Conservation (phyloP, 2,888 invertebrate species). For the Chrysolina haemoptera region DNA sequence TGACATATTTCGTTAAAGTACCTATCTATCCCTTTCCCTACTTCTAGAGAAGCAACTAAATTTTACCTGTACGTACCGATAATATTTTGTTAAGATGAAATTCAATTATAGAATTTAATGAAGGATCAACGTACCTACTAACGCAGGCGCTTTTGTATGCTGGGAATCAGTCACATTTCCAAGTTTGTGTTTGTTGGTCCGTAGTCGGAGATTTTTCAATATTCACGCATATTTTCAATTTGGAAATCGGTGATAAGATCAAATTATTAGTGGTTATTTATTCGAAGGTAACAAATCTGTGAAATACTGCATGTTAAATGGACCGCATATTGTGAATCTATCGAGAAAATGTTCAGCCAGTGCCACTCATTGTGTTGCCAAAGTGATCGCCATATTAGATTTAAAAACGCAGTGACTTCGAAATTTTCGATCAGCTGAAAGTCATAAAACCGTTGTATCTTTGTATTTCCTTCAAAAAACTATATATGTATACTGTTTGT, state of each 20-base stretch:
- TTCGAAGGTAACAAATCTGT: background rate
- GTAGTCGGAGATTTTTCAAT: background rate
- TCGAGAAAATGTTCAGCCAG: background rate
- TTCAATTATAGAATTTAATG: too few species aligned
- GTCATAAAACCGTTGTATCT: background rate
- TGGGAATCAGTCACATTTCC: background rate
- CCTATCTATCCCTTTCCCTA: background rate
- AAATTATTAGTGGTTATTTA: background rate
- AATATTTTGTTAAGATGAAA: background rate
- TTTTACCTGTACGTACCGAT: background rate
- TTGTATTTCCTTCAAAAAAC: background rate
- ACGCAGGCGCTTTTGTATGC: conserved; percentile 3
- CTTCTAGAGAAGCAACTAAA: background rate
- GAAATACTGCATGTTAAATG: background rate
- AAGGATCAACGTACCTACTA: background rate
- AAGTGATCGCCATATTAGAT: conserved; percentile 14
- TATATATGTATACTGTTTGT: background rate
- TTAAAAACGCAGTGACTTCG: background rate
- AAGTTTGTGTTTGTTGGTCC: background rate
- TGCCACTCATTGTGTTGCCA: background rate
- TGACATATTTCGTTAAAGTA: too few species aligned
- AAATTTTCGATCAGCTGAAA: conserved; percentile 5
- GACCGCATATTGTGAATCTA: background rate
- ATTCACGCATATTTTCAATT: background rate
- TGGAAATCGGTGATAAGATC: background rate